Conservation (phyloP, 2,888 invertebrate genomes). For the Synanthedon andrenaeformis region DNA sequence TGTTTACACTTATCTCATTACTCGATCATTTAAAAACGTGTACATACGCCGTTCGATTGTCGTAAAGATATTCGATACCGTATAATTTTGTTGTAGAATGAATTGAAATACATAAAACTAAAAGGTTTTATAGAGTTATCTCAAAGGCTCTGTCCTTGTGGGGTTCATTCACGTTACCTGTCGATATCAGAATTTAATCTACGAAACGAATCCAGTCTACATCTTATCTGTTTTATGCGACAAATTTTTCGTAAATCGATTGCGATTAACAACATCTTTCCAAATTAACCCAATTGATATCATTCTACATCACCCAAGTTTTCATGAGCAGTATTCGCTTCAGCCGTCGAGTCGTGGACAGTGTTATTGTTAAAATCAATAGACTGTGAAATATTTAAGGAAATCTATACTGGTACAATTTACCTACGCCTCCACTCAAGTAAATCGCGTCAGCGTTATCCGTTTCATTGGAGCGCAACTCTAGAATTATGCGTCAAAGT, state of each 20-base stretch:
- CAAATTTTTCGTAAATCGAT: background rate
- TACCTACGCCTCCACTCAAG: slow-evolving; percentile 1
- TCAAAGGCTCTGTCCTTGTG: slow-evolving; percentile 56
- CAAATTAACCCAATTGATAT: background rate
- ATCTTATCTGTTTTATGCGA: slow-evolving; percentile 24
- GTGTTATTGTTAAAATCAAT: slow-evolving; percentile 13
- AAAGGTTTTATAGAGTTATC: slow-evolving; percentile 65
- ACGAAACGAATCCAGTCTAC: slow-evolving; percentile 40
- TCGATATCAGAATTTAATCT: slow-evolving; percentile 58
- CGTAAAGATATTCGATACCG: slow-evolving; percentile 57
- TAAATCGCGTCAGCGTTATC: slow-evolving; percentile 13
- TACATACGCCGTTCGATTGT: slow-evolving; percentile 34
- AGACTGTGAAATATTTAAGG: slow-evolving; percentile 3
- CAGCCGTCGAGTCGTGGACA: slow-evolving; percentile 11
- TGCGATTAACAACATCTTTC: background rate
- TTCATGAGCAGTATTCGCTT: no score
- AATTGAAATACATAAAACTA: slow-evolving; percentile 56
- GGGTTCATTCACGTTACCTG: slow-evolving; percentile 53
- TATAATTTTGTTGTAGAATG: slow-evolving; percentile 54
- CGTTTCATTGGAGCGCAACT: slow-evolving; percentile 15
- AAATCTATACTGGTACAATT: slow-evolving; percentile 7
- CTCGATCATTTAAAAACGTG: slow-evolving; percentile 26
- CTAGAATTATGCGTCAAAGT: background rate
- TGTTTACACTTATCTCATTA: slow-evolving; percentile 27
- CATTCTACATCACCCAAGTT: no score